These are phyloP conservation scores for Pocillopora verrucosa DNA, from an alignment of 64 coral and sea anemone genomes.

Conservation along the genomic window DNA sequence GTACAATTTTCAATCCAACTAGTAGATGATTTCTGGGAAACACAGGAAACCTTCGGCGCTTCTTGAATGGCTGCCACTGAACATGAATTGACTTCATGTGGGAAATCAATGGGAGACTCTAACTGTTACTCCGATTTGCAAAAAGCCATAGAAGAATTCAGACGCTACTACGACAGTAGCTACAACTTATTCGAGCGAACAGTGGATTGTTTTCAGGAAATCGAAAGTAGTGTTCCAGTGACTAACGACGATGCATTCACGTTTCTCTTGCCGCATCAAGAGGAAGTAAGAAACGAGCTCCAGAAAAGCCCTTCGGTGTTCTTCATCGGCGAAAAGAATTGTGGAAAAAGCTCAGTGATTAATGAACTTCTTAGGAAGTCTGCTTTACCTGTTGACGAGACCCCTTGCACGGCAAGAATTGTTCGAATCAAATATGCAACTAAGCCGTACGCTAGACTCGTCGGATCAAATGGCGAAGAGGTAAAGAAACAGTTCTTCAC, in stretches of 20 bases:
- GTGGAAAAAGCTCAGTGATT: constrained; percentile 45
- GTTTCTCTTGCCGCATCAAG: background rate
- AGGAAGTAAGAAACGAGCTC: background rate
- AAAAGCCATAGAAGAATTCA: background rate
- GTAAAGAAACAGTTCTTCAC: background rate
- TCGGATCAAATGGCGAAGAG: background rate
- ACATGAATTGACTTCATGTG: too few relatives aligned
- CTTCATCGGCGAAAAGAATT: constrained; percentile 20
- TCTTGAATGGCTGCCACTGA: too few relatives aligned
- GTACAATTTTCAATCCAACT: too few relatives aligned
- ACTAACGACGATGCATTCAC: background rate
- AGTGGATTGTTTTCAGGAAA: background rate
- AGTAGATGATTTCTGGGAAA: too few relatives aligned
- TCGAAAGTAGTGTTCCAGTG: background rate
- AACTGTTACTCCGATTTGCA: background rate
- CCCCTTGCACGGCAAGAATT: constrained; percentile 44
- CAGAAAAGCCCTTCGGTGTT: constrained; percentile 2
- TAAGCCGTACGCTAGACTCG: constrained; percentile 7
- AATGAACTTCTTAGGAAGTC: constrained; percentile 30
- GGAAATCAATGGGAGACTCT: background rate
- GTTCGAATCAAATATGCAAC: constrained; percentile 39
- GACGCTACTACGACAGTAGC: background rate
- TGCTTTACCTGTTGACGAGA: constrained; percentile 27
- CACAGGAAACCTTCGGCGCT: too few relatives aligned
- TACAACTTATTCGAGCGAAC: background rate